Base-by-base conservation (phyloP, 2,113 vertebrate genomes). In the Triplophysa dalaica region DNA sequence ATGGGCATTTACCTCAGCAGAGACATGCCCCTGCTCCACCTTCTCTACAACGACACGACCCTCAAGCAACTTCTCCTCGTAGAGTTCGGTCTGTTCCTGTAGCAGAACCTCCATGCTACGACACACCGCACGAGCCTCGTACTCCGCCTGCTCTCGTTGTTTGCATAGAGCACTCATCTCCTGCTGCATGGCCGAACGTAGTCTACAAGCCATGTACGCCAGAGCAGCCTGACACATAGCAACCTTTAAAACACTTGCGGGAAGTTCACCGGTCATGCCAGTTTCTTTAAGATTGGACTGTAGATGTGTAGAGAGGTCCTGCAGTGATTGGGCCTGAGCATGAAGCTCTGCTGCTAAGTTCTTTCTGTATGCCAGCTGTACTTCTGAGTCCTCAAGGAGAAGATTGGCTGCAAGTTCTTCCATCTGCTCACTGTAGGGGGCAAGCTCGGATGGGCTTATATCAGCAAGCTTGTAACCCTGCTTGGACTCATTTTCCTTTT, bases 191-290 rank as follows among this genome's bases (percentile, higher is more conserved):
- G 94, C 92, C 10, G 93, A 81, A 0, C 88, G 88, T 26, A 96
- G 85, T 83, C 90, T 93, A 83, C 94, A 94, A 11, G 92, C 90
- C 0, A 95, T 77, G 0, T 96, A 98, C 75, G 94, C 94, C 38
- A 96, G 83, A 85, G 94, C 95, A 67, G 92, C 95, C 86, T 95
- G 95, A 73, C 94, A 87, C 11, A 95, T 90, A 3, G 95, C 92
- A 72, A 93, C 92, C 1, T 90, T 92, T 21, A 94, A 87, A 43
- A 7, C 89, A 88, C 50, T 90, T 92, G 3, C 93, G 88, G 89
- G 54, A 41, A 79, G n/a, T 48, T 91, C 80, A 63, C 81, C 83
- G 70, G 82, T 89, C 66, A 89, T 2, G 82, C 74, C 70, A 69
- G 9, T 79, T 54, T 1, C 85, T 79, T 45, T 87, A 81, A 52